phyloP scores from a whole-genome alignment of 2,113 vertebrate species.

The Argyrosomus japonicus region DNA sequence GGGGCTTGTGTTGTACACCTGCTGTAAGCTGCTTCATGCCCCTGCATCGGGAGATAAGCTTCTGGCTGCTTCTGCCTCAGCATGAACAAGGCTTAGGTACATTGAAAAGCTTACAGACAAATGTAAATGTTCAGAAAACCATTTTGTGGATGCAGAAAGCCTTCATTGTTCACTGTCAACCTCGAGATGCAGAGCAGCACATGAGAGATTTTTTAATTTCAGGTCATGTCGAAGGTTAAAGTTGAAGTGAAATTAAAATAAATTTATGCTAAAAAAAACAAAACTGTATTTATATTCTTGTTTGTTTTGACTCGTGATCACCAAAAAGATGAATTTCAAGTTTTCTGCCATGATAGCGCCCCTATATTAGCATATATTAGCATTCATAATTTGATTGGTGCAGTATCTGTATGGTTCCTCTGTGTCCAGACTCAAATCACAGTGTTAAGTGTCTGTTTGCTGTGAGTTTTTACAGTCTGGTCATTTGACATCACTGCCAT shows the following conservation, averaged over 20 bases:
- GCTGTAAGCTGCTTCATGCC: conserved; percentile 63
- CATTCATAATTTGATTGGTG: neutral
- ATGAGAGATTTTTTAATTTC: neutral
- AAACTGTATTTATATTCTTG: neutral
- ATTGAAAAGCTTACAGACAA: conserved; percentile 32
- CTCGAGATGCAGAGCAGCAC: neutral
- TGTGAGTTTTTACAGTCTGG: neutral
- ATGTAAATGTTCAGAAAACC: conserved; percentile 54
- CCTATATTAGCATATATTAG: too few species aligned
- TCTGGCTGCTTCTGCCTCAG: conserved; percentile 51
- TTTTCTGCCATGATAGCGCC: neutral
- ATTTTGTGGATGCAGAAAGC: conserved; percentile 13
- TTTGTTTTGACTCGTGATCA: neutral
- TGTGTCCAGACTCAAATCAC: neutral
- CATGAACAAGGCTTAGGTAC: conserved; percentile 50
- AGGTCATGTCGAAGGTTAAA: neutral
- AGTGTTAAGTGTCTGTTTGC: neutral
- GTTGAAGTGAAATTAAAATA: neutral
- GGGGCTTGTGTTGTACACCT: conserved; percentile 59
- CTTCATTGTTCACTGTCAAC: neutral
- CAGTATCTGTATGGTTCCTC: neutral
- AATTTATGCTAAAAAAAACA: neutral
- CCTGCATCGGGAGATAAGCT: conserved; percentile 64
- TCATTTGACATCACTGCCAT: neutral
- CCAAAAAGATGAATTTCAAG: neutral